Evolutionary conservation across 2,888 invertebrate species (phyloP), one percentile per base, ranked within the genome.

Genomic region (Geotrupes spiniger): DNA sequence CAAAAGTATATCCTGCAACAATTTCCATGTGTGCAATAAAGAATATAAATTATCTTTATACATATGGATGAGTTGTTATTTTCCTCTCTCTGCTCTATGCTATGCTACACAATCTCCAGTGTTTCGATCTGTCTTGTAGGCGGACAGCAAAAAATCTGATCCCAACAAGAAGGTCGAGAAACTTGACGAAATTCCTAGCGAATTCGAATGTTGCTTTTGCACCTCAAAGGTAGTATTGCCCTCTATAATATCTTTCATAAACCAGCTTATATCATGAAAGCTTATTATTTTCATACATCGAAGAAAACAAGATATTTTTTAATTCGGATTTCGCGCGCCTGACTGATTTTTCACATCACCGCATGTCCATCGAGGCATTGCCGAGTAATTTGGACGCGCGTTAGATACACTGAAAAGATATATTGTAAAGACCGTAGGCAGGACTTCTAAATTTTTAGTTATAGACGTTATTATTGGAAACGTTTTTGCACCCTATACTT

Each of bases 201-300:
- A 92, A 82, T 90, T 91, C 84, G 92, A 92, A 84, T 92, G 92
- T 88, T 92, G 92, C 85, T 92, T 91, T 88, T 92, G 92, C 85
- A 90, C 89, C 78, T 86, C 89, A 76, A 92, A 92, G 91, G 92
- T 92, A 88, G 76, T 76, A 76, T 72, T 71, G 65, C 57, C 61
- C 58, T 63, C 57, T 62, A 55, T 61, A 59, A 58, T 51, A 45
- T 40, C 31, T 41, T 49, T 41, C 33, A 40, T 46, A 33, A 46
- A 27, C 36, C 33, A 26, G 46, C 46, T 46, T 46, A 44, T 31
- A 12, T 46, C 46, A 46, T 46, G 10, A 41, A 12, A 27, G 46
- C 46, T 46, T 46, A 33, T 31, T 41, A 27, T 33, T 33, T 33
- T 33, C 33, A 33, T 33, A 33, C 33, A 33, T 33, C 31, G 31